Evolutionary conservation across 1,140 invertebrate genomes (phyloP).

Genomic region (Drosophila subobscura): DNA sequence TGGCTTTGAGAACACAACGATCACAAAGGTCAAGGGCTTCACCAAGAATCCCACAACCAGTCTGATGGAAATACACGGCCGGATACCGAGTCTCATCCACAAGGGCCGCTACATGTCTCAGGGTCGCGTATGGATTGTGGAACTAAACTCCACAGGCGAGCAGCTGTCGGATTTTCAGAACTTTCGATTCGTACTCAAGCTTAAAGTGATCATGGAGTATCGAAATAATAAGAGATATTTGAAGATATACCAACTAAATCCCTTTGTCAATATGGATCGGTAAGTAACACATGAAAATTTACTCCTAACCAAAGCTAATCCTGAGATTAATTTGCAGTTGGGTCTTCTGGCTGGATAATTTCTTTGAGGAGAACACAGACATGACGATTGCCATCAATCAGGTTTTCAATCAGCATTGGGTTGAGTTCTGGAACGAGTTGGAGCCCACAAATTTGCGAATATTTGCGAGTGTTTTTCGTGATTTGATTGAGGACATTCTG

Average conservation of each 20-base stretch:
- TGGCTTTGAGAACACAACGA: constrained; percentile 63
- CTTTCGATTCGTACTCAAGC: constrained; percentile 46
- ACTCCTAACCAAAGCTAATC: background rate
- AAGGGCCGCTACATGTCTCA: constrained; percentile 35
- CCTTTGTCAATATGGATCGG: constrained; percentile 51
- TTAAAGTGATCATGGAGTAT: constrained; percentile 52
- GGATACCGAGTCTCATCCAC: constrained; percentile 56
- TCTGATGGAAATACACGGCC: constrained; percentile 50
- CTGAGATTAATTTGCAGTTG: constrained; percentile 14
- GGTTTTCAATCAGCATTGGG: constrained; percentile 55
- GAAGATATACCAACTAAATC: constrained; percentile 51
- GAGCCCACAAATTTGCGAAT: constrained; percentile 44
- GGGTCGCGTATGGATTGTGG: constrained; percentile 29
- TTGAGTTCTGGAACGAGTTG: constrained; percentile 67
- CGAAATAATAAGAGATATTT: constrained; percentile 58
- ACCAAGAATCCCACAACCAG: constrained; percentile 41
- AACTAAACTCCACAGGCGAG: constrained; percentile 40
- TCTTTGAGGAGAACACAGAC: constrained; percentile 53
- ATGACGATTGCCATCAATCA: constrained; percentile 52
- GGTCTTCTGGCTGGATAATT: constrained; percentile 55
- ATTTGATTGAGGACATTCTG: constrained; percentile 48
- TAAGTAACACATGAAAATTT: constrained; percentile 6
- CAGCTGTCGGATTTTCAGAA: constrained; percentile 60
- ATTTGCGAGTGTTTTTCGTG: constrained; percentile 45
- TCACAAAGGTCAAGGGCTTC: constrained; percentile 52